Evolutionary conservation across 1,140 invertebrate species (phyloP), one percentile per base, ranked within the genome.

Genomic region (Drosophila seguyi): DNA sequence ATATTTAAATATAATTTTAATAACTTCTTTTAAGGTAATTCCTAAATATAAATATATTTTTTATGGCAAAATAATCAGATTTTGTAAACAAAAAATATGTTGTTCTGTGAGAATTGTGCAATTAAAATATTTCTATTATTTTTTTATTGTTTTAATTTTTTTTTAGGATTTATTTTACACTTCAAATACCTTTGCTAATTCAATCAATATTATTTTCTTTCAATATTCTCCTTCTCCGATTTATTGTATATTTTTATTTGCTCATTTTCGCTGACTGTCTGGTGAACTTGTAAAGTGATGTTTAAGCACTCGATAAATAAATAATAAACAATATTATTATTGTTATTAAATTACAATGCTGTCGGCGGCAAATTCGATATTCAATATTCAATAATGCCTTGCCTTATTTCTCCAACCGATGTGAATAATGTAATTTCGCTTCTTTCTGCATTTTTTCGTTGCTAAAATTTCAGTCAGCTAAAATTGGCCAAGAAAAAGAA

Each of bases 381-480:
- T 34, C 29, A 34, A 72, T 69, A 41, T 47, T 39, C 50, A 56
- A 69, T 71, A 69, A 68, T 63, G 22, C 3, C 2, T 16, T n/a
- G n/a, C n/a, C n/a, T n/a, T n/a, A 22, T 22, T 53, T 42, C 29
- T 20, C 36, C 36, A 39, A 39, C 16, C 18, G 44, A 41, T 71
- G 69, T 73, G 69, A 63, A 44, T 74, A 74, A 74, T 75, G 56
- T 34, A 75, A 75, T 52, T 75, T 75, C 27, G 71, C 71, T 38
- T 39, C 39, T 48, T 75, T 66, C 5, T 65, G 59, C 59, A 57
- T 65, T 52, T 75, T 56, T 56, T 39, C 34, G 41, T 41, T 6
- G 25, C 16, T 27, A 39, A 48, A 52, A 7, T 7, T 42, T 39
- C 20, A 34, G 74, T 76, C 74, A 75, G 73, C 73, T 61, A 62